A percentile compares a stretch with the other conserved stretches of the same genome.
Conservation (phyloP, 2,113 vertebrate genomes). For the Alces alces region DNA sequence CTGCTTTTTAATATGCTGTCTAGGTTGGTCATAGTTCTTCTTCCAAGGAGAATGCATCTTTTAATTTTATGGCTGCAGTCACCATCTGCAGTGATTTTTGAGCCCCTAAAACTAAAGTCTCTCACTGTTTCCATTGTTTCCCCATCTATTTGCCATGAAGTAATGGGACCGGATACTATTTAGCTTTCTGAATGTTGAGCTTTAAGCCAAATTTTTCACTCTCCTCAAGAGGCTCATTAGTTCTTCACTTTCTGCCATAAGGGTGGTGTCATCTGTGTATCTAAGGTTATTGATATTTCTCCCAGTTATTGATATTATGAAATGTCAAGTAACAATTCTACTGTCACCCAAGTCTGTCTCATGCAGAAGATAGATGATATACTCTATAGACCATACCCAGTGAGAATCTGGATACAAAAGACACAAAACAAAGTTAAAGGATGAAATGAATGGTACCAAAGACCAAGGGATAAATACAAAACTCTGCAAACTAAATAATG, state of each 20-base stretch:
- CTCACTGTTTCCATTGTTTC: neutral
- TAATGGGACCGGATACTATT: rapidly evolving
- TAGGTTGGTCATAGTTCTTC: neutral
- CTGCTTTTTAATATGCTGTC: neutral
- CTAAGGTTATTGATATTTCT: neutral
- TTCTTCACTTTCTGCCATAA: neutral
- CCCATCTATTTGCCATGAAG: neutral
- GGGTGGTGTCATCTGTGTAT: neutral
- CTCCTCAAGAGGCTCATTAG: neutral
- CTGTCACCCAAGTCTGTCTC: neutral
- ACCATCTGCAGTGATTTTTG: neutral
- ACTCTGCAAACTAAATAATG: neutral
- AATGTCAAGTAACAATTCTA: neutral
- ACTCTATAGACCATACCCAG: neutral
- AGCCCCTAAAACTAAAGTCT: neutral
- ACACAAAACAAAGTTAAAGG: neutral
- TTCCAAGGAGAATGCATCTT: neutral
- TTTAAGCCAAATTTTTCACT: neutral
- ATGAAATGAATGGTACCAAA: neutral
- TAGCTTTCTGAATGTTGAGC: neutral
- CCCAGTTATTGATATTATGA: neutral
- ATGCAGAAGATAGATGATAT: neutral
- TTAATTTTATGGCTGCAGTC: neutral
- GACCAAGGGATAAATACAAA: neutral
- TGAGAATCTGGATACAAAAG: neutral